phyloP scores from a whole-genome alignment of 2,888 invertebrate genomes.

The Tetanocera ferruginea region DNA sequence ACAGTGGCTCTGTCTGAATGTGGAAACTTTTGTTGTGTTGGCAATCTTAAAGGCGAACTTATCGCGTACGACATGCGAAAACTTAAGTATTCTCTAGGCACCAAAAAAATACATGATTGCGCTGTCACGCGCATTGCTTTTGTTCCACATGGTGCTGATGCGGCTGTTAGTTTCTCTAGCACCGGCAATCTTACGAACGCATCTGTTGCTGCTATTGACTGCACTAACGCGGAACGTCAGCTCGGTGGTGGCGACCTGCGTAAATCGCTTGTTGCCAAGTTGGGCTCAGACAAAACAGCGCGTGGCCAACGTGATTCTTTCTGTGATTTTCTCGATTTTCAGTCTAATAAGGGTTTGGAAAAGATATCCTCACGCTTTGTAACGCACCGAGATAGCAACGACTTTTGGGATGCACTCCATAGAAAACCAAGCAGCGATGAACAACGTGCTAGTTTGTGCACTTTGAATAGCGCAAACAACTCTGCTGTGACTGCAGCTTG shows the following conservation, averaged over 20 bases:
- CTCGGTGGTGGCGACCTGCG: constrained; percentile 30
- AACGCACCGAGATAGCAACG: constrained; percentile 62
- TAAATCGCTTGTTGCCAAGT: constrained; percentile 54
- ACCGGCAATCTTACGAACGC: constrained; percentile 43
- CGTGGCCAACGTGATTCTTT: constrained; percentile 63
- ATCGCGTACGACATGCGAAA: constrained; percentile 66
- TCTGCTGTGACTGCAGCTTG: constrained; percentile 40
- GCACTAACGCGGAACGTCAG: constrained; percentile 38
- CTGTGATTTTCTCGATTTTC: constrained; percentile 65
- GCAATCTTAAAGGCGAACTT: constrained; percentile 68
- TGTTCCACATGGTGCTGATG: constrained; percentile 56
- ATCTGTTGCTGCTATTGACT: neutral
- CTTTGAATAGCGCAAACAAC: constrained; percentile 44
- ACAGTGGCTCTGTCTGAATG: constrained; percentile 65
- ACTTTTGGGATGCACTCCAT: constrained; percentile 64
- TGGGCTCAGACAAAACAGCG: constrained; percentile 34
- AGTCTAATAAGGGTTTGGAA: constrained; percentile 56
- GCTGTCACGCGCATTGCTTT: constrained; percentile 63
- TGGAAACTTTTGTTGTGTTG: constrained; percentile 65
- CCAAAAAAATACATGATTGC: constrained; percentile 60
- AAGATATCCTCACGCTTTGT: constrained; percentile 58
- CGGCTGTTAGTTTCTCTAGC: constrained; percentile 54
- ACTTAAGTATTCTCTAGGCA: constrained; percentile 57
- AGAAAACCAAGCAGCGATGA: constrained; percentile 54
- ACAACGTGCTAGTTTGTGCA: constrained; percentile 44